Evolutionary conservation across 2,113 vertebrate species (phyloP), one percentile per base, ranked within the genome.

Genomic region (Oostethus manadensis): DNA sequence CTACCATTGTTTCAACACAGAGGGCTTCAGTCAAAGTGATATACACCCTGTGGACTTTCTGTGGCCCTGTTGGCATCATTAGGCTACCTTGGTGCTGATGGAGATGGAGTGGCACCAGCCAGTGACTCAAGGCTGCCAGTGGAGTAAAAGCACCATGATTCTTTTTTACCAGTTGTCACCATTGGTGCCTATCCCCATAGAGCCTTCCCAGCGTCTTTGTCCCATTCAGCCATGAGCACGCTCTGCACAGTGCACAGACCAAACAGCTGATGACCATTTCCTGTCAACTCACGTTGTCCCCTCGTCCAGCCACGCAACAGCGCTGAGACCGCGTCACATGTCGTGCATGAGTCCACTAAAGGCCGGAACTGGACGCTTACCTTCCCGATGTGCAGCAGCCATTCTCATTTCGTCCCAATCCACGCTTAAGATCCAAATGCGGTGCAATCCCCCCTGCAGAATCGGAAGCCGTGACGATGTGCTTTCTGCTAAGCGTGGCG

Each of bases 331-430:
- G 60, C 56, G 60, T 51, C 51, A 29, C 43, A 49, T 16, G 44
- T 51, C 46, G 21, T 47, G 43, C 43, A 15, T 20, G 62, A 74
- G 66, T 54, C 68, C 69, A 51, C 18, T 45, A 51, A 68, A 78
- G 83, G 78, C 78, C 77, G 76, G 66, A 71, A 74, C 53, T 29
- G 68, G 74, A 79, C 66, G 64, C 84, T 84, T 88, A 90, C 89
- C 88, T 89, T 83, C 48, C 75, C 77, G 68, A 82, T 76, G 78
- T 76, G 80, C 45, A 86, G 78, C 48, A 86, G 80, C 82, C 88
- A 88, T 89, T 74, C 78, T 82, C 83, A 74, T 76, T 79, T 78
- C 15, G 53, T 85, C 76, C 83, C 76, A 79, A 76, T 68, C 87
- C 84, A 69, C 72, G 68, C 76, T 78, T 58, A 46, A 77, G 71